Evolutionary conservation across 2,888 invertebrate species (phyloP).

Genomic region (Piscicola geometra): DNA sequence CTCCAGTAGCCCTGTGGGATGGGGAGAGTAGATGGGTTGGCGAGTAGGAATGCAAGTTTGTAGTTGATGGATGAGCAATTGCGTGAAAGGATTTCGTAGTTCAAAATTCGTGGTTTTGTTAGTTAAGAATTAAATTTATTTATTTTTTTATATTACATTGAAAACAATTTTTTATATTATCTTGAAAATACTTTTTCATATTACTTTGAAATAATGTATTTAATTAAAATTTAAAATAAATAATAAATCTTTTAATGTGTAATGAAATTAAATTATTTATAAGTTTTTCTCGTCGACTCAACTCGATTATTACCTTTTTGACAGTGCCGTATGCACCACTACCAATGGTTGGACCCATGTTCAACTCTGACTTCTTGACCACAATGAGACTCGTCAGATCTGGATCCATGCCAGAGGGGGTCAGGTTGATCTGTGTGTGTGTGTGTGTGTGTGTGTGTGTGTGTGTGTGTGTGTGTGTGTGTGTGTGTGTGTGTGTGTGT

Average conservation of each 20-base stretch:
- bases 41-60: too few species aligned
- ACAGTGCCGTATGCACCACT: slow-evolving; percentile 95
- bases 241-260: not conserved
- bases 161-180: not conserved
- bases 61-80: too few species aligned
- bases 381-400: slow-evolving; percentile 86
- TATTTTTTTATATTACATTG: not conserved
- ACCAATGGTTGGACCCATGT: slow-evolving; percentile 84
- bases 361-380: slow-evolving; percentile 85
- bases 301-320: slow-evolving; percentile 71
- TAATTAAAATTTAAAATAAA: not conserved
- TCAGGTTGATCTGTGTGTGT: slow-evolving; percentile 56
- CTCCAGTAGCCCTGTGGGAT: slow-evolving; percentile 30
- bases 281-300: not conserved
- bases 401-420: slow-evolving; percentile 85
- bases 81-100: too few species aligned
- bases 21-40: slow-evolving; percentile 10
- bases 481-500: too few species aligned
- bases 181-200: not conserved
- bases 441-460: too few species aligned
- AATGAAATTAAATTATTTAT: too few species aligned
- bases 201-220: not conserved
- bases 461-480: too few species aligned
- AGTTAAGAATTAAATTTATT: not conserved
- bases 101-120: too few species aligned